Conservation (phyloP, 2,113 vertebrate species). For the Arizona elegans region DNA sequence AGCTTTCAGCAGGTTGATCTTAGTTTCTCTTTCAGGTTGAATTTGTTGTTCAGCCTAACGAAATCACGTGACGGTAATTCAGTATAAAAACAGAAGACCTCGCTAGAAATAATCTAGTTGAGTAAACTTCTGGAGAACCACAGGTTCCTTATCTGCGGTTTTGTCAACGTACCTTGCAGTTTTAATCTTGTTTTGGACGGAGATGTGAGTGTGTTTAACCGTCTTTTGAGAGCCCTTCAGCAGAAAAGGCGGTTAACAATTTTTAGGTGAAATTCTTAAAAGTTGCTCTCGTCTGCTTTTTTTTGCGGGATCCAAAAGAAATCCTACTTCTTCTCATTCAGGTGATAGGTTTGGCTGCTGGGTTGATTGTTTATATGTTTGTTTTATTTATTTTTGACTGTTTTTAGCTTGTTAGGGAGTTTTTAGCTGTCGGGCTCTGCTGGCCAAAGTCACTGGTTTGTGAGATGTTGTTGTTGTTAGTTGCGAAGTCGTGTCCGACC, state of each 20-base stretch:
- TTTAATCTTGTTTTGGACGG: not conserved
- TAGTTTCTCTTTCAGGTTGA: not conserved
- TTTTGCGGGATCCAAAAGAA: not conserved
- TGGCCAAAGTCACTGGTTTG: not conserved
- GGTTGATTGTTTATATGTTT: not conserved
- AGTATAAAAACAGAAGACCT: not conserved
- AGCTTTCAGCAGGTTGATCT: not conserved
- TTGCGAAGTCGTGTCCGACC: too few species aligned
- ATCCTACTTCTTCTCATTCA: not conserved
- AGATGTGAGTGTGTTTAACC: not conserved
- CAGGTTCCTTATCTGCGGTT: not conserved
- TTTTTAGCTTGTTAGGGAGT: not conserved
- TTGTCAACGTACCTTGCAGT: not conserved
- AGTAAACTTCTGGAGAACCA: not conserved
- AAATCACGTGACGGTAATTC: not conserved
- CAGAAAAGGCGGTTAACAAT: not conserved
- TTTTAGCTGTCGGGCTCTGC: not conserved
- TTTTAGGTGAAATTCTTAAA: not conserved
- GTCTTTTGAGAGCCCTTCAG: not conserved
- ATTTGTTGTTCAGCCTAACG: not conserved
- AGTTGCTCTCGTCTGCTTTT: not conserved
- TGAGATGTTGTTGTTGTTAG: not conserved
- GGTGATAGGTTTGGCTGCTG: not conserved
- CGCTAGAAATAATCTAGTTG: not conserved
- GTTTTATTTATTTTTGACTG: not conserved